These are phyloP conservation scores for Arothron firmamentum DNA, from an alignment of 2,113 vertebrate species.

Conservation along the genomic window DNA sequence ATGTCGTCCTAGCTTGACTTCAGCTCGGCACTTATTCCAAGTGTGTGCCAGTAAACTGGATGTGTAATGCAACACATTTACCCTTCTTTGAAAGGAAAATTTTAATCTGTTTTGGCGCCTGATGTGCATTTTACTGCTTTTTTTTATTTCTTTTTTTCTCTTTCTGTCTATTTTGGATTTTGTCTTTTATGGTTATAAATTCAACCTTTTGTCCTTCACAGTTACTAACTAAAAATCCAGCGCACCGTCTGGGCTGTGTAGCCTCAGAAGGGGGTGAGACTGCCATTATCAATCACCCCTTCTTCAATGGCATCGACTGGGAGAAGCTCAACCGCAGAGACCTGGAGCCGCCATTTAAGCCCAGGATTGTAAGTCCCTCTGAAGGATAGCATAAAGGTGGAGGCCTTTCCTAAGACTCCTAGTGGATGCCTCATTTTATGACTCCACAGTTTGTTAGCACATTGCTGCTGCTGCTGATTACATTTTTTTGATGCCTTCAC, in stretches of 20 bases:
- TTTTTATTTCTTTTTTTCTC: not conserved
- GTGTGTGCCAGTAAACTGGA: slow-evolving; percentile 17
- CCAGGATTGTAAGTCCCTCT: slow-evolving; percentile 83
- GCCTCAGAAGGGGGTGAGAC: slow-evolving; percentile 80
- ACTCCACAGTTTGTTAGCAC: not conserved
- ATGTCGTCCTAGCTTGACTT: slow-evolving; percentile 16
- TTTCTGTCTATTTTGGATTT: not conserved
- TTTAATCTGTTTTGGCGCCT: not conserved
- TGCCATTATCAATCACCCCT: slow-evolving; percentile 82
- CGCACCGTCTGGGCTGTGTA: slow-evolving; percentile 84
- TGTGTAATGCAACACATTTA: slow-evolving; percentile 1
- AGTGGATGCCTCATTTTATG: not conserved
- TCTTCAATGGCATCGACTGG: slow-evolving; percentile 90
- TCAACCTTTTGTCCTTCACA: slow-evolving; percentile 49
- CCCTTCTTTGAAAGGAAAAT: not conserved
- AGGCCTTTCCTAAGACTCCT: not conserved
- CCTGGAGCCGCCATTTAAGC: slow-evolving; percentile 91
- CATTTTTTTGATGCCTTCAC: slow-evolving; percentile 2
- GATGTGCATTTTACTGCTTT: not conserved
- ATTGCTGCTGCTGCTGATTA: not conserved
- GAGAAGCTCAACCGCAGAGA: slow-evolving; percentile 84
- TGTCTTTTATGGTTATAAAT: not conserved
- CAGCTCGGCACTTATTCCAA: slow-evolving; percentile 26
- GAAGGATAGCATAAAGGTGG: not conserved
- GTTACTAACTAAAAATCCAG: slow-evolving; percentile 94